Conservation (phyloP, 1,140 invertebrate genomes). For the Nephila pilipes region DNA sequence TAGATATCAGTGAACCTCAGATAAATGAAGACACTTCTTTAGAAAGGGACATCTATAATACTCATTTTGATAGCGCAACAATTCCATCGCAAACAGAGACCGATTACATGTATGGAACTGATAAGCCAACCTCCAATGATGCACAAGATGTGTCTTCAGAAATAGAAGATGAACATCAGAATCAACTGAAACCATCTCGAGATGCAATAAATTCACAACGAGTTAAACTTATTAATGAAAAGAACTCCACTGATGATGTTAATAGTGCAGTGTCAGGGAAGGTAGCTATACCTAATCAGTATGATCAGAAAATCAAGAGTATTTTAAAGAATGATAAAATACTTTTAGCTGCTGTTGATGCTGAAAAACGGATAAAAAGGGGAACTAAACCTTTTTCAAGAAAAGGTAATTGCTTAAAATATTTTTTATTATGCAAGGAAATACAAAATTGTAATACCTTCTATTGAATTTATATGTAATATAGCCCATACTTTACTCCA, state of each 20-base stretch:
- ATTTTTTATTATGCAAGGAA: no score
- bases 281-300: not conserved
- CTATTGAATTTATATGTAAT: no score
- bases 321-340: slow-evolving; percentile 48
- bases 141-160: not conserved
- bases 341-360: not conserved
- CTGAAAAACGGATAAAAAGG: slow-evolving; percentile 28
- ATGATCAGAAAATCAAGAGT: slow-evolving; percentile 65
- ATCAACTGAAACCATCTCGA: slow-evolving; percentile 53
- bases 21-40: not conserved
- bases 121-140: not conserved
- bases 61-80: not conserved
- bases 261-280: slow-evolving; percentile 26
- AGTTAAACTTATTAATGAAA: slow-evolving; percentile 27
- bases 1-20: not conserved
- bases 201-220: slow-evolving; percentile 17
- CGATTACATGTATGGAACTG: not conserved
- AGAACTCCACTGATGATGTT: slow-evolving; percentile 45
- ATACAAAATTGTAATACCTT: no score
- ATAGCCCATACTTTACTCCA: no score
- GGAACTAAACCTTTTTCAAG: slow-evolving; percentile 41
- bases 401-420: slow-evolving; percentile 42
- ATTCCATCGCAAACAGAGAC: not conserved
- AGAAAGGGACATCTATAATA: not conserved
- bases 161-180: slow-evolving; percentile 39